These are phyloP conservation scores for Zosterops borbonicus DNA, from an alignment of 2,113 vertebrate species.

Conservation along the genomic window DNA sequence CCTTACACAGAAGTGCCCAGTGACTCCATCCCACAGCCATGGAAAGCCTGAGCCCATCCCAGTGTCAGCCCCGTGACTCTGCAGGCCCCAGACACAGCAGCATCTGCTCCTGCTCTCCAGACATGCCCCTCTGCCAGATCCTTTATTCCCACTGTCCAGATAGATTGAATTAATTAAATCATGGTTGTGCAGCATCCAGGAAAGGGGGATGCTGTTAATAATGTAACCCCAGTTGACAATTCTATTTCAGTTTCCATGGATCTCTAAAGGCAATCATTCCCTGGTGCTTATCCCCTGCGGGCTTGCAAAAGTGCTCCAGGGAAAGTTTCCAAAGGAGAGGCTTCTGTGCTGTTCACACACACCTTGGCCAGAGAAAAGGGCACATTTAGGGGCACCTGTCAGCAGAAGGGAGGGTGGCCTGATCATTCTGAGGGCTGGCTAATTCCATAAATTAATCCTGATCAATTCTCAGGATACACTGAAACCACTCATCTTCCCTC, in stretches of 20 bases:
- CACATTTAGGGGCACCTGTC: not conserved
- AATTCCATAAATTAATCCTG: not conserved
- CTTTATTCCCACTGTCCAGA: not conserved
- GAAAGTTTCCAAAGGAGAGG: not conserved
- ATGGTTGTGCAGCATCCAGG: not conserved
- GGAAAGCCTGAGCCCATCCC: rapidly evolving
- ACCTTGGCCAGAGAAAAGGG: not conserved
- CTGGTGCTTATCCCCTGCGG: not conserved
- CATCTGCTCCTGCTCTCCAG: not conserved
- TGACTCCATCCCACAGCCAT: rapidly evolving
- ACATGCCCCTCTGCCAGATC: not conserved
- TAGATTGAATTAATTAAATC: not conserved
- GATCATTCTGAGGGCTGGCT: not conserved
- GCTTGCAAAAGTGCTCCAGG: not conserved
- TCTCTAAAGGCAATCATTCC: not conserved
- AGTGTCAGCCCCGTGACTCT: rapidly evolving
- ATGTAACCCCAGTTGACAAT: not conserved
- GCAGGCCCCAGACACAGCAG: not conserved
- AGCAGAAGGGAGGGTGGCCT: not conserved
- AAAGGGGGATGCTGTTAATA: not conserved
- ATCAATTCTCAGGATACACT: not conserved
- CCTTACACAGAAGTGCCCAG: not conserved
- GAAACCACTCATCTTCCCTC: not conserved
- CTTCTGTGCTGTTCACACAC: not conserved
- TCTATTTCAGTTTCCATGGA: not conserved